Base-by-base conservation (phyloP, 2,113 vertebrate genomes). In the Dicaeum eximium region DNA sequence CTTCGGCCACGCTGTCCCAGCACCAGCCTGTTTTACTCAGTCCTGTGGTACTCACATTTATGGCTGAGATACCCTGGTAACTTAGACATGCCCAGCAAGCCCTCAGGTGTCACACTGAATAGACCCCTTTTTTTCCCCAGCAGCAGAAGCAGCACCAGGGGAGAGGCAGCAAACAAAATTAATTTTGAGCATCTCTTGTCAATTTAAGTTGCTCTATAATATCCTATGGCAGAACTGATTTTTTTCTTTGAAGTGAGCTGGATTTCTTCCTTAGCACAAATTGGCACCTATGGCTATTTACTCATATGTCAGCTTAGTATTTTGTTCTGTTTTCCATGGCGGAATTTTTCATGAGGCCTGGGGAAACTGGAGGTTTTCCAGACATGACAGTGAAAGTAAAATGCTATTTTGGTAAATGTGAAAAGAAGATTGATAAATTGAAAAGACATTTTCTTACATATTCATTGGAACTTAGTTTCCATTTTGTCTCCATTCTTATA, bases 341-440 rank as follows among this genome's bases (percentile, higher is more conserved):
- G 65, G 51, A 88, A 93, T 66, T 83, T 91, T 89, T 90, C 73
- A 83, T 48, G 28, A 84, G 64, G 86, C 54, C 79, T 40, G 48
- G 88, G 47, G 88, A 93, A 93, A 93, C 47, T 70, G 67, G 82
- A 92, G 30, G 27, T 56, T 93, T 96, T 93, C 79, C 93, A 92
- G 64, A 61, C 23, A 40, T 69, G 45, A 87, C 73, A 85, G 83
- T 91, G 51, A 44, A 84, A 91, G 37, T 54, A 45, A 82, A 66
- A 70, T 54, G 67, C 40, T 69, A 75, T 83, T 93, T 95, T 86
- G 10, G 54, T 86, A 83, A 94, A 73, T 67, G 37, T 54, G 40
- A 86, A 69, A 87, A 85, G 44, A 91, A 45, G 44, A 80, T 38
- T 65, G 38, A 77, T 84, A 82, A 67, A 81, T 77, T 24, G 54